phyloP scores from a whole-genome alignment of 2,888 invertebrate genomes.

The Dryadula phaetusa region DNA sequence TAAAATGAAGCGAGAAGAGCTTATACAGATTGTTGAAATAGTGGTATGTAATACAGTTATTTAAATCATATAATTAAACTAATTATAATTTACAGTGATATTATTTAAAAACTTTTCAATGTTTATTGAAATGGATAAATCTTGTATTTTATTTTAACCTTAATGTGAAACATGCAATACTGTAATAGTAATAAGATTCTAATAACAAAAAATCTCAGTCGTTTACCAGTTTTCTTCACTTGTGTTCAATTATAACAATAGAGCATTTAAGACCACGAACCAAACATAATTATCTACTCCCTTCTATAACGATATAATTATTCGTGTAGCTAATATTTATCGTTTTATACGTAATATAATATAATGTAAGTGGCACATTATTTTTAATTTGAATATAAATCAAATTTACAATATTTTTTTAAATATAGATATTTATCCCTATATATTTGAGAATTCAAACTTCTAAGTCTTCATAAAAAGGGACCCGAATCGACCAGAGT shows the following conservation, averaged over 20 bases:
- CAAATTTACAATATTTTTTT: too few relatives aligned
- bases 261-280: constrained; percentile 42
- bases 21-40: too few relatives aligned
- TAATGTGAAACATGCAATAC: constrained; percentile 12
- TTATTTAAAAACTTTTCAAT: too few relatives aligned
- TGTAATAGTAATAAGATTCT: neutral
- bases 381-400: too few relatives aligned
- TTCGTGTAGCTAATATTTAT: constrained; percentile 54
- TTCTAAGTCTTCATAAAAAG: too few relatives aligned
- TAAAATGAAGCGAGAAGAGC: too few relatives aligned
- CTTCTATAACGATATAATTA: constrained; percentile 47
- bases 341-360: neutral
- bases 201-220: constrained; percentile 11
- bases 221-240: constrained; percentile 23
- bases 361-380: neutral
- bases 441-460: too few relatives aligned
- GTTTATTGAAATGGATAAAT: neutral
- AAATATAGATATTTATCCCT: too few relatives aligned
- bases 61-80: too few relatives aligned
- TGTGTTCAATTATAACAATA: constrained; percentile 34
- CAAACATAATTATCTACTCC: constrained; percentile 40
- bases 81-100: too few relatives aligned
- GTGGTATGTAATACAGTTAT: too few relatives aligned
- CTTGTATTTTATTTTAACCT: constrained; percentile 1
- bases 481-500: too few relatives aligned